Evolutionary conservation across 2,113 vertebrate species (phyloP).

Genomic region (Malurus alboscapulatus): DNA sequence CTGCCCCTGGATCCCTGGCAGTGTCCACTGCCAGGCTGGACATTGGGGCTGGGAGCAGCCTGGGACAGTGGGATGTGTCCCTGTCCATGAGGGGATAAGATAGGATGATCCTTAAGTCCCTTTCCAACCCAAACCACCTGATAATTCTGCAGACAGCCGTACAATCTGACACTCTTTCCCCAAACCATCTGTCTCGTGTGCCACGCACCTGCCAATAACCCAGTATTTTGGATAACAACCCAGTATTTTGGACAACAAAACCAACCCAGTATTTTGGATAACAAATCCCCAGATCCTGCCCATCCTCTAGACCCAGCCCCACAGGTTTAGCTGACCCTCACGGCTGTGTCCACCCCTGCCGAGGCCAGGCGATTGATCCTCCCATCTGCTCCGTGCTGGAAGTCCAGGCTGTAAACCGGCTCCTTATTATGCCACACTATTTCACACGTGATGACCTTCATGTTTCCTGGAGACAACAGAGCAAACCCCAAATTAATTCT

Average conservation of each 20-base stretch:
- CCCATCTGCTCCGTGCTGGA: slow-evolving; percentile 84
- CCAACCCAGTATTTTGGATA: accelerated
- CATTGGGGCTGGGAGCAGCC: neutral
- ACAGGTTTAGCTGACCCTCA: slow-evolving; percentile 76
- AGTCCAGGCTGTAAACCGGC: slow-evolving; percentile 95
- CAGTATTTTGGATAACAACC: accelerated
- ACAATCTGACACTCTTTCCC: neutral
- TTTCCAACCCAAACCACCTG: neutral
- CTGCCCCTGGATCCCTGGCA: neutral
- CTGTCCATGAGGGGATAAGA: neutral
- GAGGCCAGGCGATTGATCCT: slow-evolving; percentile 87
- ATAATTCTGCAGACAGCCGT: accelerated
- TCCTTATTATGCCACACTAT: slow-evolving; percentile 98
- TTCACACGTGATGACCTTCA: slow-evolving; percentile 97
- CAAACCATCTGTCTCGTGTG: accelerated
- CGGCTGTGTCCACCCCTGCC: slow-evolving; percentile 91
- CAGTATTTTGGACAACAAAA: accelerated
- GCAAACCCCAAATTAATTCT: neutral
- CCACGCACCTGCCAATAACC: accelerated
- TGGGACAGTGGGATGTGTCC: neutral
- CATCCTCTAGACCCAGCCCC: accelerated
- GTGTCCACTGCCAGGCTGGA: neutral
- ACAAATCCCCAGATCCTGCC: too few species aligned
- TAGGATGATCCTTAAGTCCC: accelerated
- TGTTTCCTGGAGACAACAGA: slow-evolving; percentile 43